Conservation (phyloP, 2,797 vertebrate genomes). For the Tangara arthus region DNA sequence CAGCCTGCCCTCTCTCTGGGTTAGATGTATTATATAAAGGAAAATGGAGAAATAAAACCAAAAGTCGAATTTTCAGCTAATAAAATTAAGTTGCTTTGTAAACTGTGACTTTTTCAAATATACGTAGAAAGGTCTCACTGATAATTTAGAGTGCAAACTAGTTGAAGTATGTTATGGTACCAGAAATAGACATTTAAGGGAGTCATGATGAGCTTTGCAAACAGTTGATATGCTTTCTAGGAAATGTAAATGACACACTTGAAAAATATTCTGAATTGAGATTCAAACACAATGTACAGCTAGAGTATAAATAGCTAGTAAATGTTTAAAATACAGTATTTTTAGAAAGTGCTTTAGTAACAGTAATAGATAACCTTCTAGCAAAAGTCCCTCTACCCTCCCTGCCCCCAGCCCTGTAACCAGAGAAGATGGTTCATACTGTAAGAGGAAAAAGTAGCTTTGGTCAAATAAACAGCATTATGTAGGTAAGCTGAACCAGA, state of each 20-base stretch:
- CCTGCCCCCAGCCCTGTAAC: neutral
- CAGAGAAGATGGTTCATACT: neutral
- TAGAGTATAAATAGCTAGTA: neutral
- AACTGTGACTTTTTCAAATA: neutral
- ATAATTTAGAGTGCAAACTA: neutral
- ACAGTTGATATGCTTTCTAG: conserved; percentile 2
- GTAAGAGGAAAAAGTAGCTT: neutral
- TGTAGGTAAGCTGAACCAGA: neutral
- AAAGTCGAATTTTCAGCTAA: neutral
- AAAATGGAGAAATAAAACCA: neutral
- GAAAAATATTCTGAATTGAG: neutral
- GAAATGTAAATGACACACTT: neutral
- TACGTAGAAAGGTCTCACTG: neutral
- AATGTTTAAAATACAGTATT: neutral
- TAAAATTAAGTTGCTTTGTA: neutral
- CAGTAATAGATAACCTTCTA: neutral
- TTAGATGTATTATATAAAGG: neutral
- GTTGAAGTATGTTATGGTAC: neutral
- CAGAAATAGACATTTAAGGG: neutral
- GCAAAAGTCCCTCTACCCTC: neutral
- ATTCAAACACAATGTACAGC: neutral
- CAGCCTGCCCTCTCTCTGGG: neutral
- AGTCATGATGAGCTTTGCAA: neutral
- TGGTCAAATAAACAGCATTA: neutral
- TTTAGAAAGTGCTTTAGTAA: neutral